Evolutionary conservation across 1,140 invertebrate genomes (phyloP), one percentile per base, ranked within the genome.

Genomic region (Micrasema longulum): DNA sequence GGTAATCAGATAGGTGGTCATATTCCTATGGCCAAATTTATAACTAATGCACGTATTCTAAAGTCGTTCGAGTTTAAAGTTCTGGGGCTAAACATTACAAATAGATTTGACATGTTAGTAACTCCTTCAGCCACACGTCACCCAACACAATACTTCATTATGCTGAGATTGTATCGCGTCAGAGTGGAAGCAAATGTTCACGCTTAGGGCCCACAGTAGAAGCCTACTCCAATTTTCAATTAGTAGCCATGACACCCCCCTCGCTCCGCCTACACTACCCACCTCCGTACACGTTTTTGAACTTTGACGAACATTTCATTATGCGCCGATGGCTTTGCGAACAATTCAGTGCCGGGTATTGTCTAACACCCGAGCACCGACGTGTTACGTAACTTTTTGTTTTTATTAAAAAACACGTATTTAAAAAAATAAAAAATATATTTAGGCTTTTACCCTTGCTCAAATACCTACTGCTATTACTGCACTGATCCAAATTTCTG

Each of bases 271-370:
- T n/a, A 10, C n/a, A 11, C n/a, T 6, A 14, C 26, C 63, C 63
- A 52, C 31, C 16, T 7, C 63, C 20, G 63, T 52, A 66, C 63
- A 66, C 63, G 63, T 66, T 66, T 66, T 66, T 66, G 63, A 66
- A 66, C 63, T 66, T 52, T 66, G 63, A 66, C 63, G 63, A 66
- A 66, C 47, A 66, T 50, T 66, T 66, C 22, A 66, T 52, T 66
- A 50, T 66, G 63, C 45, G 63, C 63, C 63, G 26, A 66, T 66
- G 63, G 31, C 23, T 64, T 26, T 66, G n/a, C 63, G 31, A 66
- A 66, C 63, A 31, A 50, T 66, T 35, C 47, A 16, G 36, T 45
- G 41, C 53, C 16, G 41, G 20, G 57, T 38, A 62, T 62, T 14
- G 11, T 57, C 14, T 62, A 16, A 31, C 57, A 62, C 26, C 57